Percentiles rank a stretch among this genome's conserved stretches.
These are phyloP conservation scores for Pygocentrus nattereri DNA, from an alignment of 2,797 vertebrate species.

Conservation along the genomic window DNA sequence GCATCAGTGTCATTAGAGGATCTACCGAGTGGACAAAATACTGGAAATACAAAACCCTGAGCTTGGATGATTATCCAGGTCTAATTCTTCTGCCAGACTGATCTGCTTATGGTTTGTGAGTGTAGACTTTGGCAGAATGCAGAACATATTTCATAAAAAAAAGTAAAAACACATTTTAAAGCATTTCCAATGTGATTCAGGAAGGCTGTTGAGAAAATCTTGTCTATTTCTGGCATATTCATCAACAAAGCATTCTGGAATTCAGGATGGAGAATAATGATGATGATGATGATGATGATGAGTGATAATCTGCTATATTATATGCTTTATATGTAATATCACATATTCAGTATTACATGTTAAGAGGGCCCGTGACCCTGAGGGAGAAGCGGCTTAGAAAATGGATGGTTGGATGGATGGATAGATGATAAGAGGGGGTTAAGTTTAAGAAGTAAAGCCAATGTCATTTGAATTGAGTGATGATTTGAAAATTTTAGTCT, in stretches of 20 bases:
- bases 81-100: neutral
- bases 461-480: too few relatives aligned
- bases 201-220: neutral
- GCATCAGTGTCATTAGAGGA: neutral
- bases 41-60: conserved; percentile 1
- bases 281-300: too few relatives aligned
- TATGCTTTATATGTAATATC: too few relatives aligned
- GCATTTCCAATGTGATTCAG: neutral
- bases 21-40: neutral
- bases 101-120: neutral
- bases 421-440: too few relatives aligned
- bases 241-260: neutral
- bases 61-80: neutral
- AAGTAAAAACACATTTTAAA: neutral
- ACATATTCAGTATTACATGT: too few relatives aligned
- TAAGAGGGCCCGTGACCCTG: too few relatives aligned
- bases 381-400: too few relatives aligned
- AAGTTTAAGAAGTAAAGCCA: too few relatives aligned
- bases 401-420: too few relatives aligned
- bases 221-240: neutral
- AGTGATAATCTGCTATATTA: too few relatives aligned
- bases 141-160: neutral
- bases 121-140: neutral
- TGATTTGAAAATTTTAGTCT: too few relatives aligned
- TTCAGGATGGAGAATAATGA: neutral